Conservation (phyloP, 2,797 vertebrate genomes). For the Miichthys miiuy region DNA sequence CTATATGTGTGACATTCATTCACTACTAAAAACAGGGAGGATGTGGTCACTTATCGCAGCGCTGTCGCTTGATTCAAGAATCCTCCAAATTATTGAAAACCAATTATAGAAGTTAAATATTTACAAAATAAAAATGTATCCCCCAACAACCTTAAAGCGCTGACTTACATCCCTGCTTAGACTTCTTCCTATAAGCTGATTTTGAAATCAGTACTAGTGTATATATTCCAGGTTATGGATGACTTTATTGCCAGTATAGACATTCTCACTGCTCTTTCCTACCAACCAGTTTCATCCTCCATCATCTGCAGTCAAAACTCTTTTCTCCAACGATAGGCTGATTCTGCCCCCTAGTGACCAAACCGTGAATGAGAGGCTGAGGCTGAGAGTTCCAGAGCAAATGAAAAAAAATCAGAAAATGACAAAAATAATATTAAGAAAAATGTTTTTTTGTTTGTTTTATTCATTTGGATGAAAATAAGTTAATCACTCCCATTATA, state of each 20-base stretch:
- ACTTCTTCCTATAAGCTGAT: not conserved
- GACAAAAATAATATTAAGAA: not conserved
- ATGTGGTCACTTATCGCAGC: not conserved
- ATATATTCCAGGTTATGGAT: not conserved
- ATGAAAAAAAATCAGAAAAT: not conserved
- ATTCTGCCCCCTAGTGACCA: conserved; percentile 73
- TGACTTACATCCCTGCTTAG: not conserved
- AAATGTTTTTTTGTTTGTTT: not conserved
- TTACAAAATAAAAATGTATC: not conserved
- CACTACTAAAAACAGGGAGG: not conserved
- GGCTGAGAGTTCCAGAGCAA: not conserved
- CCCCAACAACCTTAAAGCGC: not conserved
- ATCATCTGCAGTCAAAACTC: not conserved
- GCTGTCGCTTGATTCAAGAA: not conserved
- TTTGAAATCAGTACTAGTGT: not conserved
- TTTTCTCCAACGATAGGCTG: conserved; percentile 14
- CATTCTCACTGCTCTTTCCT: not conserved
- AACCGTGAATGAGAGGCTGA: not conserved
- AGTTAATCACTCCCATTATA: not conserved
- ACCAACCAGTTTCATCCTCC: not conserved
- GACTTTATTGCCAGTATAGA: not conserved
- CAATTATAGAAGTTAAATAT: not conserved
- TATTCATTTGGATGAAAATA: not conserved
- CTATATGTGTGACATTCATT: not conserved
- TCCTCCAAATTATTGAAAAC: not conserved